A percentile compares a stretch with the other conserved stretches of the same genome.
Conservation (phyloP, 2,113 vertebrate genomes). For the Ifrita kowaldi region DNA sequence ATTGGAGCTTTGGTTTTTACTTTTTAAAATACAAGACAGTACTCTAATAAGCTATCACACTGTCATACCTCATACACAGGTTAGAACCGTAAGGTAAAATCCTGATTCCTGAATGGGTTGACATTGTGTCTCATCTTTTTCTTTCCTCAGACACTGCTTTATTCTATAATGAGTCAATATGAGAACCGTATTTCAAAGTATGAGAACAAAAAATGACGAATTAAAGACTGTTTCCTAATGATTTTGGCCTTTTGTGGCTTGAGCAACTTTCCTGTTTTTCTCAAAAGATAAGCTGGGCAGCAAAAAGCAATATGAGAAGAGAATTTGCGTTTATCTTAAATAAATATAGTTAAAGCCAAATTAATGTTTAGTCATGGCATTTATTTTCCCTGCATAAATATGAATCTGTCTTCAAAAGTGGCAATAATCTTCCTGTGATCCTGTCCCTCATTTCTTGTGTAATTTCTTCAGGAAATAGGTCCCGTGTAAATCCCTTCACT, state of each 20-base stretch:
- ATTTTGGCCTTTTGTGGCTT: neutral
- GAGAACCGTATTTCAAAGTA: neutral
- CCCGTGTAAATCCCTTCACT: neutral
- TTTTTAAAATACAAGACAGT: neutral
- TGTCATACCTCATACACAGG: neutral
- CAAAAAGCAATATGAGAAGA: neutral
- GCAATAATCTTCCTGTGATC: neutral
- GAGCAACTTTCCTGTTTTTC: neutral
- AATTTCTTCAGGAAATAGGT: neutral
- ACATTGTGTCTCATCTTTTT: neutral
- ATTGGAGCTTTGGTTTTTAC: neutral
- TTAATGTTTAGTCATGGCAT: neutral
- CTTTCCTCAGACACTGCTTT: neutral
- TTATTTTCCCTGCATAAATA: neutral
- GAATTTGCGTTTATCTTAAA: neutral
- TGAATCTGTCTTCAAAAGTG: neutral
- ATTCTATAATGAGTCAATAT: neutral
- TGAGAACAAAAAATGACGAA: neutral
- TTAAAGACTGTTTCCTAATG: neutral
- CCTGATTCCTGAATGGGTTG: neutral
- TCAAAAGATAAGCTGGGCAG: neutral
- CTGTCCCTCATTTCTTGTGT: neutral
- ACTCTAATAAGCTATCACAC: neutral
- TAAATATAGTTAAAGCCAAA: neutral
- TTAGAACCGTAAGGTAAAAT: neutral